Conservation (phyloP, 2,797 vertebrate species). For the Sternarchorhynchus goeldii region DNA sequence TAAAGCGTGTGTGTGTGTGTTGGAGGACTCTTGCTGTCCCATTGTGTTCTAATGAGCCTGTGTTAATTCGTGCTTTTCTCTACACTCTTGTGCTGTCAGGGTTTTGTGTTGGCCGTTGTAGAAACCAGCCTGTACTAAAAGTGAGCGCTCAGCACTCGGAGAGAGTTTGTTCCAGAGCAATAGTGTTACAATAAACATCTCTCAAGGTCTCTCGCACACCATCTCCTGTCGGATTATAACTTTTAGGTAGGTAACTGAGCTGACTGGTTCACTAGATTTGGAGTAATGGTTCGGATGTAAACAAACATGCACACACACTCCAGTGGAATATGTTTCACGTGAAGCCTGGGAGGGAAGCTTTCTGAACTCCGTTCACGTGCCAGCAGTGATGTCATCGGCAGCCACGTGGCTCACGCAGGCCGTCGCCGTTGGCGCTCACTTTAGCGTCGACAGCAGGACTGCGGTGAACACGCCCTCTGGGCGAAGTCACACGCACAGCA, state of each 20-base stretch:
- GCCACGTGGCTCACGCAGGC: slow-evolving; percentile 34
- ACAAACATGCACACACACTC: not conserved
- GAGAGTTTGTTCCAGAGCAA: not conserved
- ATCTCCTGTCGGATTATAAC: not conserved
- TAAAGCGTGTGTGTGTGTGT: slow-evolving; percentile 7
- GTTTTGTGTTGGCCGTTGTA: not conserved
- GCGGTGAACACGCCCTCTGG: slow-evolving; percentile 68
- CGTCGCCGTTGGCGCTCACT: slow-evolving; percentile 46
- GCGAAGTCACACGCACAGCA: slow-evolving; percentile 65
- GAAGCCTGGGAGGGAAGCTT: slow-evolving; percentile 32
- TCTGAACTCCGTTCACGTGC: slow-evolving; percentile 52
- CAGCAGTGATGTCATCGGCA: slow-evolving; percentile 59
- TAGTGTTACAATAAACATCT: not conserved
- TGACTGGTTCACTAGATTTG: not conserved
- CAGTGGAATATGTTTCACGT: not conserved
- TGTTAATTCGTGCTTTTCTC: slow-evolving; percentile 48
- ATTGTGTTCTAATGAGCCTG: slow-evolving; percentile 51
- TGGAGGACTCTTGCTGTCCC: slow-evolving; percentile 10
- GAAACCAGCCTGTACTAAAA: slow-evolving; percentile 2
- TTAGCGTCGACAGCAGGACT: slow-evolving; percentile 52
- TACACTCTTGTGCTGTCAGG: slow-evolving; percentile 44
- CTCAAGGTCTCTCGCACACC: not conserved
- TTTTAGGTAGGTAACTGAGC: not conserved
- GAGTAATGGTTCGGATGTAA: not conserved
- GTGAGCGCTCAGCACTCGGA: not conserved